Evolutionary conservation across 1,140 invertebrate genomes (phyloP), one percentile per base, ranked within the genome.

Genomic region (Stenopsyche tienmushanensis): DNA sequence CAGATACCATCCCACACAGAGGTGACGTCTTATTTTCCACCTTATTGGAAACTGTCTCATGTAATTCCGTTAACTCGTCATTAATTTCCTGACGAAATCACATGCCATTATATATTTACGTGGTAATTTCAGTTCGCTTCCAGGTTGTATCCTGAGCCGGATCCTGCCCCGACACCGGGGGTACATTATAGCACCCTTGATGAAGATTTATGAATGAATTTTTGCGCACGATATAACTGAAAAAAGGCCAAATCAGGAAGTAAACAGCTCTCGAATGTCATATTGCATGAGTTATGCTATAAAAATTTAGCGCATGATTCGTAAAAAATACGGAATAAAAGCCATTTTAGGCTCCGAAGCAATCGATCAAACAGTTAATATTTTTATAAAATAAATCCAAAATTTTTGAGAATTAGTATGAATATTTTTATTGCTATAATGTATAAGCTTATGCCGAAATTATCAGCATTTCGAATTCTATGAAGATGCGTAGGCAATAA

Each of bases 191-290:
- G n/a, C 20, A 29, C 26, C 53, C 34, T 13, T 57, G 53, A 57
- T 57, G 53, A 57, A 57, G 53, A 57, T 57, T 57, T 42, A 57
- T 57, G 25, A 34, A 52, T 24, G 49, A 52, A 24, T 9, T 52
- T 9, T 24, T 21, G 49, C 17, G 8, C 44, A 5, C 17, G 44
- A 24, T 8, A 52, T 21, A 52, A 52, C 23, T 15, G 23, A 24
- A 52, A 24, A 23, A 49, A 18, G 20, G 13, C 21, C 50, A 24
- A 53, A 53, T 53, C 50, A 24, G 50, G 26, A 53, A 53, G 26
- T 53, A 24, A 53, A 24, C 50, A 34, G 13, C 21, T 20, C 25
- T 53, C 21, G 26, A 53, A 53, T 53, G 21, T 53, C 15, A 24
- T 29, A 53, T 7, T 53, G 50, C 50, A 53, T 53, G 26, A 53